These are phyloP conservation scores for Hyposoter didymator DNA, from an alignment of 2,888 invertebrate genomes.

Conservation along the genomic window DNA sequence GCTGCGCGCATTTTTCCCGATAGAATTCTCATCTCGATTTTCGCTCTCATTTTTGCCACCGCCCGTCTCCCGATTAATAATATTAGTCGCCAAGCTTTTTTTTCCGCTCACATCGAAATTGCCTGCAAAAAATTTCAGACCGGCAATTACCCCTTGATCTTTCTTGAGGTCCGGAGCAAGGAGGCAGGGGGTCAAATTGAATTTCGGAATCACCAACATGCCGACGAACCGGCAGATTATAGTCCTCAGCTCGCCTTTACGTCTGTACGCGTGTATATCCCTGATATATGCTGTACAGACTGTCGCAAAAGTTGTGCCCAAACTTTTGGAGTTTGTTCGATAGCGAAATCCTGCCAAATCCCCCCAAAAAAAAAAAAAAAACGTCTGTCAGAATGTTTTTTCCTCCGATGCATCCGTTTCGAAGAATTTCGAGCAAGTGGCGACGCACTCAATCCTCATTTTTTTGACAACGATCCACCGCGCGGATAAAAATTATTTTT, in stretches of 20 bases:
- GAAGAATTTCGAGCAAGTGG: neutral
- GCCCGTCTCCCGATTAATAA: constrained; percentile 20
- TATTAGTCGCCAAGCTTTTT: constrained; percentile 4
- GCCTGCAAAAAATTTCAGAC: constrained; percentile 12
- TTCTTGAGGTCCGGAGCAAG: constrained; percentile 35
- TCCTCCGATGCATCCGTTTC: neutral
- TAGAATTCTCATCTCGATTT: constrained; percentile 17
- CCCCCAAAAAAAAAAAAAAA: neutral
- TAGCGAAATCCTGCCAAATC: neutral
- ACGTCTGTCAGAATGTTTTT: neutral
- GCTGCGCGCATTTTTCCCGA: neutral
- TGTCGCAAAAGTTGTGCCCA: neutral
- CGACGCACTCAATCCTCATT: neutral
- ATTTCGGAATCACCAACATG: constrained; percentile 58
- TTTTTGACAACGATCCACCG: neutral
- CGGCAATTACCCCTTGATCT: constrained; percentile 58
- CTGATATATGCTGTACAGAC: neutral
- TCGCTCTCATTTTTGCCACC: neutral
- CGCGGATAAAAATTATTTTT: neutral
- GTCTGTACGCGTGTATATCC: neutral
- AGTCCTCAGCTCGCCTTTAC: constrained; percentile 35
- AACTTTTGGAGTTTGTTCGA: neutral
- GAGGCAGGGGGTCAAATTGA: constrained; percentile 48
- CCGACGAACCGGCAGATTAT: constrained; percentile 58
- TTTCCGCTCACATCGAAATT: neutral